Base-by-base conservation (phyloP, 2,888 invertebrate species). In the Petrolisthes cinctipes region DNA sequence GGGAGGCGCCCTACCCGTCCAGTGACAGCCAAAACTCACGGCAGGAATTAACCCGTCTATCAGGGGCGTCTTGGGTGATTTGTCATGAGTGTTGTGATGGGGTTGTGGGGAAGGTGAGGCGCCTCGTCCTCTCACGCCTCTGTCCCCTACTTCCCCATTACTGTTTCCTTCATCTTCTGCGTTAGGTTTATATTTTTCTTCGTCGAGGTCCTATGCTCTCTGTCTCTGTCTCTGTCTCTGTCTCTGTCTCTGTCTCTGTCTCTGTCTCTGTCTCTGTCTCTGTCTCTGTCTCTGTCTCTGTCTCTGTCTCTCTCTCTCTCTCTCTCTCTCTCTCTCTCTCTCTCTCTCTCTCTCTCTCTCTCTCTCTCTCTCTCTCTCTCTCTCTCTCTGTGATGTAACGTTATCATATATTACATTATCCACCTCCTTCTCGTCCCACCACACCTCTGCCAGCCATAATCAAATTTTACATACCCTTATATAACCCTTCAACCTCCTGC, bases 1-100 rank as follows among this genome's bases (percentile, higher is more conserved):
- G 82, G 82, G 56, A 11, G 68, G 84, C 54, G 68, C 84, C 78
- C 54, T 53, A 79, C 23, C 84, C 53, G 14, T 37, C 54, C 84
- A 61, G 78, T 84, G 84, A 84, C 84, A 84, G 68, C 79, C 68
- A 84, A 84, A 84, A 84, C 84, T 79, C 84, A 84, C 84, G 68
- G 68, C 84, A 66, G 53, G 57, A 75, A 84, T 84, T 78, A 79
- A 66, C 84, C 84, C 79, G 54, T 79, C 84, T 37, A 84, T 84
- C 84, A 84, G 68, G 66, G 51, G 79, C 79, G 78, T 66, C 84
- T 66, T 11, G 53, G 84, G 79, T 79, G 66, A 76, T 84, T 79
- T 78, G 84, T 79, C 84, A 84, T 79, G 84, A 78, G 79, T n/a
- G 66, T 66, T 82, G 53, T 68, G 84, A 68, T 9, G 83, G 73